These are phyloP conservation scores for Diadromus collaris DNA, from an alignment of 2,888 invertebrate genomes.

Conservation along the genomic window DNA sequence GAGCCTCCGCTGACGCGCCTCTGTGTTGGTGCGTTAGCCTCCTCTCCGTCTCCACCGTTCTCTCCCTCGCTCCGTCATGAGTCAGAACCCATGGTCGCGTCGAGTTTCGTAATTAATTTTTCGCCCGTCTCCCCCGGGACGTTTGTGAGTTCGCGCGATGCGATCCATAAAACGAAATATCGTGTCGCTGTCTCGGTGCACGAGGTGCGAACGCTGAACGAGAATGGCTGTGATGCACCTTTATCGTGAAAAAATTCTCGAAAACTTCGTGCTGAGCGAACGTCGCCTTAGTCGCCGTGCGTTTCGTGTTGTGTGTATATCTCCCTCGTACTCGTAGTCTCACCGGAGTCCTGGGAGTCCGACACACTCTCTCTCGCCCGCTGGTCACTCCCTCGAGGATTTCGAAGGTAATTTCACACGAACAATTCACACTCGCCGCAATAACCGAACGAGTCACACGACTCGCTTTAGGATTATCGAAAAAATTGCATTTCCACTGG, in stretches of 20 bases:
- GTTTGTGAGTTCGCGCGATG: conserved; percentile 46
- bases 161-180: conserved; percentile 55
- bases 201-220: conserved; percentile 27
- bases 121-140: conserved; percentile 41
- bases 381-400: conserved; percentile 24
- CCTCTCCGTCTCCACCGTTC: conserved; percentile 17
- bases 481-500: neutral
- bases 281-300: conserved; percentile 20
- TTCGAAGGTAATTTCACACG: conserved; percentile 24
- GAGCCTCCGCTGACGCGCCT: conserved; percentile 2
- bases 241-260: conserved; percentile 31
- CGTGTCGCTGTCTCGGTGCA: conserved; percentile 56
- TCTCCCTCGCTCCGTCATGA: conserved; percentile 68
- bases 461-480: conserved; percentile 2
- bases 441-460: neutral
- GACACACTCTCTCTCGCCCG: conserved; percentile 18
- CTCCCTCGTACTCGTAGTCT: conserved; percentile 20
- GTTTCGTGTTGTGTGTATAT: conserved; percentile 34
- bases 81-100: conserved; percentile 74
- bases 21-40: conserved; percentile 45
- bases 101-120: conserved; percentile 73
- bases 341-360: neutral
- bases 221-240: conserved; percentile 48
- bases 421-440: neutral
- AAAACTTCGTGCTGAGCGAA: conserved; percentile 45